Conservation (phyloP, 1,140 invertebrate genomes). For the Hydropsyche tenuis region DNA sequence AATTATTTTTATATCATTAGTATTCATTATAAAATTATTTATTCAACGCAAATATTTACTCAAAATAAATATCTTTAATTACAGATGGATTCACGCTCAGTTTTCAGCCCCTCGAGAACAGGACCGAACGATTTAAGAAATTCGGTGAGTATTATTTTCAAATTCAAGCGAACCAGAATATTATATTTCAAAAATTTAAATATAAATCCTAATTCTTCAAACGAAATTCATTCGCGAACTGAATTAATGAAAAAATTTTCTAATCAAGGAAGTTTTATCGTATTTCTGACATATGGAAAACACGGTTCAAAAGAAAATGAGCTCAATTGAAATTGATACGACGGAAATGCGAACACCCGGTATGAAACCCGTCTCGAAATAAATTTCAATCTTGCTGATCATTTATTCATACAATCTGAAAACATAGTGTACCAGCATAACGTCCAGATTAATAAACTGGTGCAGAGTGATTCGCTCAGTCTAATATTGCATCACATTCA, state of each 20-base stretch:
- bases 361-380: too few relatives aligned
- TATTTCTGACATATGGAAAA: too few relatives aligned
- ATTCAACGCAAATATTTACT: too few relatives aligned
- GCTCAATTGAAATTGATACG: too few relatives aligned
- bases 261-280: neutral
- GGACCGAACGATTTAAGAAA: slow-evolving; percentile 37
- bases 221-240: too few relatives aligned
- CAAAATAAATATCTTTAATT: too few relatives aligned
- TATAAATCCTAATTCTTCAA: neutral
- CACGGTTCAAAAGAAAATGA: too few relatives aligned
- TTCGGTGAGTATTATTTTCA: slow-evolving; percentile 35
- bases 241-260: too few relatives aligned
- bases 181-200: neutral
- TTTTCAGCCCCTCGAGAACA: slow-evolving; percentile 42
- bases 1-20: too few relatives aligned
- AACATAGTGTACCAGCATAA: neutral
- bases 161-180: neutral
- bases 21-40: too few relatives aligned
- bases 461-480: slow-evolving; percentile 11
- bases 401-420: neutral
- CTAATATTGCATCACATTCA: slow-evolving; percentile 31
- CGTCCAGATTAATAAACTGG: neutral
- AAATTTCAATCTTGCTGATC: neutral
- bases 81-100: slow-evolving; percentile 45
- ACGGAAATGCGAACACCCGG: too few relatives aligned